phyloP scores from a whole-genome alignment of 2,888 invertebrate genomes.

The Galerucella pusilla region DNA sequence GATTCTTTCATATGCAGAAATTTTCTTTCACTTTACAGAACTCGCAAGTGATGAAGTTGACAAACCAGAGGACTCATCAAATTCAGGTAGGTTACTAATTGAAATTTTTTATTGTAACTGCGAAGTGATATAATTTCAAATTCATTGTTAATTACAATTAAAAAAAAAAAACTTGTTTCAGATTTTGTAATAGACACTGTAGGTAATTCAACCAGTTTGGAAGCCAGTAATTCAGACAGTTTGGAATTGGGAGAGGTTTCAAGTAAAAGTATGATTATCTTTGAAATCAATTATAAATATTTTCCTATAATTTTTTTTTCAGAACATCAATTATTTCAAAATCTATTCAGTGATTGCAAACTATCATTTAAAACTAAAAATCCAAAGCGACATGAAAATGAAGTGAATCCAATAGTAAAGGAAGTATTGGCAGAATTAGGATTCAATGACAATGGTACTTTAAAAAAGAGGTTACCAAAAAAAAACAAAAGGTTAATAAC shows the following conservation, averaged over 20 bases:
- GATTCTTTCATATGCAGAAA: no score
- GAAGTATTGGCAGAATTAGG: conserved; percentile 43
- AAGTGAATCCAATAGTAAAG: conserved; percentile 31
- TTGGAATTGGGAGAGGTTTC: background rate
- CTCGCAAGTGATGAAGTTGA: no score
- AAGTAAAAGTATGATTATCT: background rate
- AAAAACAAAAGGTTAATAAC: conserved; percentile 55
- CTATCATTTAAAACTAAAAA: conserved; percentile 3
- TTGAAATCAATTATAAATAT: background rate
- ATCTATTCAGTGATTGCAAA: conserved; percentile 24
- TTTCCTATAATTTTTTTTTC: background rate
- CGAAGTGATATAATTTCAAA: no score
- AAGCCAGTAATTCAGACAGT: background rate
- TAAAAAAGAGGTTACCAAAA: conserved; percentile 54
- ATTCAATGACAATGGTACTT: conserved; percentile 55
- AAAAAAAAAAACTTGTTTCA: background rate
- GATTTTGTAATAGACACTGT: conserved; percentile 7
- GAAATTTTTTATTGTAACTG: no score
- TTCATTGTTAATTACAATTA: no score
- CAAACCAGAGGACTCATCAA: no score
- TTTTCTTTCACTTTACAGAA: no score
- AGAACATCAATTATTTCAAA: conserved; percentile 8
- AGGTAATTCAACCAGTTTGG: background rate
- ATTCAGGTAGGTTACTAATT: no score
- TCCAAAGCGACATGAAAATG: conserved; percentile 7